phyloP scores from a whole-genome alignment of 2,797 vertebrate species.

The Moxostoma hubbsi region DNA sequence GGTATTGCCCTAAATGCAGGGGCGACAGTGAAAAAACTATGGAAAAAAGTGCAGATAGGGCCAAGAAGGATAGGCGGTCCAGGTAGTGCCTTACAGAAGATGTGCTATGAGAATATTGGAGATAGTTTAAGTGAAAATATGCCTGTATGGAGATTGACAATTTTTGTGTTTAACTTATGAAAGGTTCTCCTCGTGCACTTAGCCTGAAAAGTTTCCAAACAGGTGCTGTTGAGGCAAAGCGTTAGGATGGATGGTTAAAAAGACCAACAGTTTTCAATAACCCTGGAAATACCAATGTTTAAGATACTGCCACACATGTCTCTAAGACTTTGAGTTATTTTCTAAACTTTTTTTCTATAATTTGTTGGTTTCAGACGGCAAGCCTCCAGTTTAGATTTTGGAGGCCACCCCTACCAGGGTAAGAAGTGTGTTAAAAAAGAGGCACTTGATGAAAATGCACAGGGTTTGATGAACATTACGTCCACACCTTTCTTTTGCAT shows the following conservation, averaged over 20 bases:
- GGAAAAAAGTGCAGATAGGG: constrained; percentile 97
- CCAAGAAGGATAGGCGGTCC: constrained; percentile 94
- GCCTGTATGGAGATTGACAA: constrained; percentile 11
- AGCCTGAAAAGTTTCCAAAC: constrained; percentile 43
- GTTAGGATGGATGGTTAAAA: constrained; percentile 33
- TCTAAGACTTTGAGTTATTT: constrained; percentile 33
- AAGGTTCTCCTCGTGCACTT: constrained; percentile 45
- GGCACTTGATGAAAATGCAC: constrained; percentile 39
- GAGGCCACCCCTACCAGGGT: constrained; percentile 3
- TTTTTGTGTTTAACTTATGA: constrained; percentile 36
- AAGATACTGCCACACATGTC: constrained; percentile 51
- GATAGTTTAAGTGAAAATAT: constrained; percentile 22
- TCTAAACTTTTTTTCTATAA: constrained; percentile 34
- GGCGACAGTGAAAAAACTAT: constrained; percentile 99
- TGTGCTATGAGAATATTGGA: constrained; percentile 2
- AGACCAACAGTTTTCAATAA: constrained; percentile 17
- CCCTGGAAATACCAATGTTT: constrained; percentile 36
- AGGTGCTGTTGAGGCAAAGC: constrained; percentile 48
- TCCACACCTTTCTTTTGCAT: constrained; percentile 25
- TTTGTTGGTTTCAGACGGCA: background rate
- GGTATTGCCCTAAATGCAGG: constrained; percentile 97
- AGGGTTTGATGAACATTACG: background rate
- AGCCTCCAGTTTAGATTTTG: constrained; percentile 2
- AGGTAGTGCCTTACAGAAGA: constrained; percentile 84
- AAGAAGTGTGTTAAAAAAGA: constrained; percentile 20